phyloP scores from a whole-genome alignment of 2,888 invertebrate genomes.

The Rugalucina vietnamica region DNA sequence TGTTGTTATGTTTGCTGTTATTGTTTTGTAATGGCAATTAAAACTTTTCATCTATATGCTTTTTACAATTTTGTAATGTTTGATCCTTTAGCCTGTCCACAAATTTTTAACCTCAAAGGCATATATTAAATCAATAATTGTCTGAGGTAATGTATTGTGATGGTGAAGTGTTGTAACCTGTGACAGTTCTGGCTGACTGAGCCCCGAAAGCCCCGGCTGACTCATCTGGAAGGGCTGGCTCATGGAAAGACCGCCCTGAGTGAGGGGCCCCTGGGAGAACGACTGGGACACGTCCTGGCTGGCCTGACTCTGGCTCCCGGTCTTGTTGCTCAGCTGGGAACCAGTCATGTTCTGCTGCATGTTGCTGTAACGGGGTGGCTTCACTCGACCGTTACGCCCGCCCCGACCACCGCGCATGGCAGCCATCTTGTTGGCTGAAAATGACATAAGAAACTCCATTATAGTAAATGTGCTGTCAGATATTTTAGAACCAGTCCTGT shows the following conservation, averaged over 20 bases:
- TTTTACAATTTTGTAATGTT: too few species aligned
- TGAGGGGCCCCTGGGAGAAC: constrained; percentile 82
- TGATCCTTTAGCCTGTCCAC: too few species aligned
- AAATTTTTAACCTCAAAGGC: too few species aligned
- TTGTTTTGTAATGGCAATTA: too few species aligned
- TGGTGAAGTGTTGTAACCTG: too few species aligned
- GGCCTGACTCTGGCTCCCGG: constrained; percentile 81
- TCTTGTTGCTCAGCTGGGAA: constrained; percentile 65
- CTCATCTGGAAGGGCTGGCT: constrained; percentile 85
- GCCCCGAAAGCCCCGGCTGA: constrained; percentile 85
- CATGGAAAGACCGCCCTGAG: constrained; percentile 84
- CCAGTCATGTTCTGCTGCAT: constrained; percentile 68
- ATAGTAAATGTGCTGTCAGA: too few species aligned
- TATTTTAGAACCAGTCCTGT: not conserved
- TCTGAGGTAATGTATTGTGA: too few species aligned
- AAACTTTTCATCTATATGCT: too few species aligned
- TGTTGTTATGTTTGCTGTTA: too few species aligned
- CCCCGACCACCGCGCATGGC: constrained; percentile 27
- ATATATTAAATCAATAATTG: too few species aligned
- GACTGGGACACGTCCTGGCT: constrained; percentile 82
- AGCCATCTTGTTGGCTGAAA: constrained; percentile 7
- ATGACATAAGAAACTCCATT: not conserved
- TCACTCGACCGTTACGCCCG: constrained; percentile 72
- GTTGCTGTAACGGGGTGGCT: constrained; percentile 82
- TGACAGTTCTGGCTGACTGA: constrained; percentile 89